phyloP scores from a whole-genome alignment of 2,888 invertebrate species.

The Nezara viridula region DNA sequence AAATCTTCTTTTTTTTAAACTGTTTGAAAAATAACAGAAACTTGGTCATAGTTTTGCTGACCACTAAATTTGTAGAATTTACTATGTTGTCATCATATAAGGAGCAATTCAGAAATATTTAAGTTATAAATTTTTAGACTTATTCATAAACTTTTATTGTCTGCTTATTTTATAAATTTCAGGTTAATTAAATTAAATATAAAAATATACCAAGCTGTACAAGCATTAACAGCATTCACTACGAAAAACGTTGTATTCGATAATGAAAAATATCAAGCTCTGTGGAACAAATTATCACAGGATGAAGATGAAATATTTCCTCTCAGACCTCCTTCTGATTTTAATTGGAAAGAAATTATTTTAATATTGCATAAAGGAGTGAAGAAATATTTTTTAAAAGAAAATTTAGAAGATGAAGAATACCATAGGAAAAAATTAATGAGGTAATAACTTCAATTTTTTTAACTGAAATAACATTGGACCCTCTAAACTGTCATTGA shows the following conservation, averaged over 20 bases:
- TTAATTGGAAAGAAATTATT: slow-evolving; percentile 34
- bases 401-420: slow-evolving; percentile 59
- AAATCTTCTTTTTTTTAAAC: too few species aligned
- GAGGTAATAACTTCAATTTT: background rate
- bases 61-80: too few species aligned
- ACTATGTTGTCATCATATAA: too few species aligned
- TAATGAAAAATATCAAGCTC: slow-evolving; percentile 52
- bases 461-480: background rate
- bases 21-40: too few species aligned
- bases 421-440: background rate
- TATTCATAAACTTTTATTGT: too few species aligned
- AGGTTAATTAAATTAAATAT: slow-evolving; percentile 61
- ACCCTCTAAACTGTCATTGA: background rate
- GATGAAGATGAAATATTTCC: slow-evolving; percentile 52
- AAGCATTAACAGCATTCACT: slow-evolving; percentile 59
- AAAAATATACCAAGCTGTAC: slow-evolving; percentile 60
- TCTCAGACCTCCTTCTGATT: background rate
- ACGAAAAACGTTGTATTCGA: slow-evolving; percentile 51
- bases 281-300: slow-evolving; percentile 6
- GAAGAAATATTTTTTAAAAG: slow-evolving; percentile 61
- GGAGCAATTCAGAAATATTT: too few species aligned
- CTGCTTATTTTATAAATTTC: slow-evolving; percentile 53
- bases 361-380: slow-evolving; percentile 52
- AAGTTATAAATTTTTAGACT: too few species aligned
- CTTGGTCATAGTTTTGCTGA: too few species aligned